These are phyloP conservation scores for Andrena camellia DNA, from an alignment of 2,888 invertebrate species.

Conservation along the genomic window DNA sequence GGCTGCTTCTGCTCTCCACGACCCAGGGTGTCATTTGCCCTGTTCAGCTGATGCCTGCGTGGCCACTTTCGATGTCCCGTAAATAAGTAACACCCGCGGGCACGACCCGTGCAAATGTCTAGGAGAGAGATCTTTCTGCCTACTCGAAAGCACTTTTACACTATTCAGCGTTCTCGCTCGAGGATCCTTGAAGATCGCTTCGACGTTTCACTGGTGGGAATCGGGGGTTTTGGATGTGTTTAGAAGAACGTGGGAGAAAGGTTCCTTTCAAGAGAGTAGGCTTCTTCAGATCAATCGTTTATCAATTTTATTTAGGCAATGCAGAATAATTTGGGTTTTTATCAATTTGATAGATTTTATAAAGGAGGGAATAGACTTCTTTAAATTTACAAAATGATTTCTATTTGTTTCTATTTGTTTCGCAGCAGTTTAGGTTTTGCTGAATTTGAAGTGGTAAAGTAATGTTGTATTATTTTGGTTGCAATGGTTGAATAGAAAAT, in stretches of 20 bases:
- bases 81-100: slow-evolving; percentile 46
- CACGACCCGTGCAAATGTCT: slow-evolving; percentile 30
- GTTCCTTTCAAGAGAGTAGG: background rate
- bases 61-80: slow-evolving; percentile 55
- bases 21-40: slow-evolving; percentile 70
- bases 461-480: too few relatives aligned
- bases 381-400: too few relatives aligned
- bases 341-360: too few relatives aligned
- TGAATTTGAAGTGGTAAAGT: too few relatives aligned
- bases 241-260: background rate
- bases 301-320: too few relatives aligned
- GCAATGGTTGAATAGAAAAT: too few relatives aligned
- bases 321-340: too few relatives aligned
- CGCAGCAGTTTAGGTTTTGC: too few relatives aligned
- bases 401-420: too few relatives aligned
- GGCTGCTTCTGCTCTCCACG: slow-evolving; percentile 70
- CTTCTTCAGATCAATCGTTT: background rate
- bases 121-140: slow-evolving; percentile 10
- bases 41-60: slow-evolving; percentile 59
- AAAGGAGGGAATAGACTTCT: too few relatives aligned
- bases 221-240: background rate
- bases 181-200: background rate
- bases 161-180: background rate
- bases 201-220: background rate
- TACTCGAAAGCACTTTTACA: background rate